Conservation (phyloP, 2,888 invertebrate genomes). For the Rhaphigaster nebulosa region DNA sequence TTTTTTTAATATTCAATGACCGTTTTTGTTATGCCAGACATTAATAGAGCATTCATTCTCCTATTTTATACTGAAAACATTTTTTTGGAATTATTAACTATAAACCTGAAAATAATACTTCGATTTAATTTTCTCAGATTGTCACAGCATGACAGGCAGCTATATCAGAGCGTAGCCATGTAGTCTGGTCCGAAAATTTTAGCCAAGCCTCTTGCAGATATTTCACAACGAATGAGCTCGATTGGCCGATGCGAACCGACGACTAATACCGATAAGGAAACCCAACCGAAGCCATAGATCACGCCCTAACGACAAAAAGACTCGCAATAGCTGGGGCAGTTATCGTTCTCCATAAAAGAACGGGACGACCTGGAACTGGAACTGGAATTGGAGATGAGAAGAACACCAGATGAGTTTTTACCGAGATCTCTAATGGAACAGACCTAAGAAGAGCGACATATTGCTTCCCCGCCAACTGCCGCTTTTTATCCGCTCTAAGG, state of each 20-base stretch:
- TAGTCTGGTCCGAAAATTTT: background rate
- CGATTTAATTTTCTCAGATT: background rate
- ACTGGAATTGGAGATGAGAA: constrained; percentile 25
- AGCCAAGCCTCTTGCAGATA: background rate
- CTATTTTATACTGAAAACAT: too few species aligned
- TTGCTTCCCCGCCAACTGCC: background rate
- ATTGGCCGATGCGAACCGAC: background rate
- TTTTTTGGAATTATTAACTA: too few species aligned
- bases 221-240: background rate
- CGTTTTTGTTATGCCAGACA: too few species aligned
- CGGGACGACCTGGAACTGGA: constrained; percentile 16
- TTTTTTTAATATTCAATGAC: too few species aligned
- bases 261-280: constrained; percentile 3
- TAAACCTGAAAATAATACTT: too few species aligned
- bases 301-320: constrained; percentile 37
- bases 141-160: background rate
- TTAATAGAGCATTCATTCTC: too few species aligned
- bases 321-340: constrained; percentile 1
- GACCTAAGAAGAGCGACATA: constrained; percentile 11
- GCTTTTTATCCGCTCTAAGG: constrained; percentile 13
- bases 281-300: background rate
- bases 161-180: background rate
- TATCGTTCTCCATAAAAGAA: constrained; percentile 22
- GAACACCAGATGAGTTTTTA: constrained; percentile 4
- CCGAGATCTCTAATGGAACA: background rate